Conservation (phyloP, 2,797 vertebrate genomes). For the Micromesistius poutassou region DNA sequence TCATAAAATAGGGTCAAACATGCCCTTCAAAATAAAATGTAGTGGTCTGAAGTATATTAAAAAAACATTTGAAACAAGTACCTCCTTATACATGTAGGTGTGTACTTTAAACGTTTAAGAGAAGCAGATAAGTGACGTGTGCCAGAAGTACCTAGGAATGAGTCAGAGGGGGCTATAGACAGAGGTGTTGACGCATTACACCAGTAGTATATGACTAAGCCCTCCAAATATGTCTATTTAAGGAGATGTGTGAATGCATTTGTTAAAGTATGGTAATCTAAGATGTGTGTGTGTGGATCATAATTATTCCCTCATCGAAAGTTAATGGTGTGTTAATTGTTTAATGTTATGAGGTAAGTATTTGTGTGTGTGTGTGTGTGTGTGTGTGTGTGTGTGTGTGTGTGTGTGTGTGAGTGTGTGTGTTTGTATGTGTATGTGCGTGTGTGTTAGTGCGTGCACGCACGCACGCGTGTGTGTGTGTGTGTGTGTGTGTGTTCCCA, state of each 20-base stretch:
- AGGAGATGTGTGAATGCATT: background rate
- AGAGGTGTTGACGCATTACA: background rate
- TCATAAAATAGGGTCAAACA: no score
- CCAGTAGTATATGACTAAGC: background rate
- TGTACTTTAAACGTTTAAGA: background rate
- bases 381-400: background rate
- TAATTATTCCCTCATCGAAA: background rate
- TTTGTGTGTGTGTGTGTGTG: slow-evolving; percentile 5
- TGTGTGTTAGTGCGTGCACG: background rate
- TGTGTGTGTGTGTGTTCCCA: slow-evolving; percentile 6
- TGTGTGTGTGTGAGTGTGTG: no score
- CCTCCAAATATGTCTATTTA: background rate
- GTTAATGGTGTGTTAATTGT: no score
- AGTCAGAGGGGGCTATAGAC: no score
- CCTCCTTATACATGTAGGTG: background rate
- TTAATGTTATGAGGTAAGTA: no score
- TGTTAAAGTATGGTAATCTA: background rate
- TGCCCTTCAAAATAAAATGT: no score
- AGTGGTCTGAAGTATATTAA: no score
- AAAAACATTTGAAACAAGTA: no score
- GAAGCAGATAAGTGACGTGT: background rate
- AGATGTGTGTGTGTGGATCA: background rate
- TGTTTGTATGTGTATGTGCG: background rate
- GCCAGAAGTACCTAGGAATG: background rate
- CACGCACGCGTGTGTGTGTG: slow-evolving; percentile 1